Percentiles rank a stretch among this genome's conserved stretches.
phyloP scores from a whole-genome alignment of 2,888 invertebrate species.

The Fragum sueziense region DNA sequence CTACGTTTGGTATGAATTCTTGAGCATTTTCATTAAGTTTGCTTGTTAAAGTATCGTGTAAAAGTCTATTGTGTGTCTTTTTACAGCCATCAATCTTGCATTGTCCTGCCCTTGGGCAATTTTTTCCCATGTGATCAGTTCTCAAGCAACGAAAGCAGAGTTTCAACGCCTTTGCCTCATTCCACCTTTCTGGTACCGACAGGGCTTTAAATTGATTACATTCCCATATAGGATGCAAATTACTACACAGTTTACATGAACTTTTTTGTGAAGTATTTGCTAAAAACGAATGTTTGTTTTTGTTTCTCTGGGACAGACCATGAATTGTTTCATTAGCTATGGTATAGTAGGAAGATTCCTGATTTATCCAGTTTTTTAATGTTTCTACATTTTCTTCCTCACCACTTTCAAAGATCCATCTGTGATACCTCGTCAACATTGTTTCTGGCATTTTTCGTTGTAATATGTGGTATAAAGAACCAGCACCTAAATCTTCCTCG shows the following conservation, averaged over 20 bases:
- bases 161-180: constrained; percentile 20
- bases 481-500: not conserved
- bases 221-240: constrained; percentile 31
- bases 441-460: constrained; percentile 29
- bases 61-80: constrained; percentile 27
- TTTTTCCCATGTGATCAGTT: constrained; percentile 19
- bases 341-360: no score
- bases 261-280: constrained; percentile 2
- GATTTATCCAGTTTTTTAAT: constrained; percentile 15
- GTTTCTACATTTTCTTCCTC: constrained; percentile 14
- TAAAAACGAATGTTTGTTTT: not conserved
- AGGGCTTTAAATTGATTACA: constrained; percentile 19
- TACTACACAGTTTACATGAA: constrained; percentile 21
- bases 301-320: constrained; percentile 21
- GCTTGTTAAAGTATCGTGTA: constrained; percentile 5
- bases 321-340: constrained; percentile 22
- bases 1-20: not conserved
- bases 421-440: constrained; percentile 37
- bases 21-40: not conserved
- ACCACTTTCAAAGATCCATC: constrained; percentile 33
- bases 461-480: constrained; percentile 1
- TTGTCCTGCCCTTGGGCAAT: not conserved
- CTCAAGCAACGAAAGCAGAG: constrained; percentile 40
- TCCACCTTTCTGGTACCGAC: constrained; percentile 19
- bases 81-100: constrained; percentile 2